Evolutionary conservation across 2,113 vertebrate species (phyloP), one percentile per base, ranked within the genome.

Genomic region (Edolisoma coerulescens): DNA sequence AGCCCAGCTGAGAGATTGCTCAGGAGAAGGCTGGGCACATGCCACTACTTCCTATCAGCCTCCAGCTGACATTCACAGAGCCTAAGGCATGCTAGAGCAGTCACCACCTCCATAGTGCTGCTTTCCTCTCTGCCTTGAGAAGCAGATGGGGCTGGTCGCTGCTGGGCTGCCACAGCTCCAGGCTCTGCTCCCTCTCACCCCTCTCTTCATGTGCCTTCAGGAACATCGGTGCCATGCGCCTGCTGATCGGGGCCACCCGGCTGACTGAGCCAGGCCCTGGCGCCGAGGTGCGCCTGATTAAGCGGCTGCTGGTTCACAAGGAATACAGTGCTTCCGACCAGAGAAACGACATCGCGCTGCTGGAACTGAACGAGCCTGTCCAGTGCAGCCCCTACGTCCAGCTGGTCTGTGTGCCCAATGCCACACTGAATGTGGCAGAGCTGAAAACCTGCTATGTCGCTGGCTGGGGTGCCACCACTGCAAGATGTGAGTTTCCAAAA

Each of bases 311-410:
- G n/a, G 2, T 82, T 7, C 95, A 97, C 4, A 3, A 89, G 18
- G 24, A 37, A 0, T 97, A 93, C 21, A 5, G 1, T 6, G 6
- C 54, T 47, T 22, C 47, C 0, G 4, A 23, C 30, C 30, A 50
- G 47, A 3, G 21, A 5, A 90, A 97, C 0, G 95, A 97, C 74
- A 82, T 97, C 0, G 93, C 97, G 0, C 33, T 97, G 79, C 87
- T 97, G 28, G 77, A 95, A 4, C 21, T 97, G n/a, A 82, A 86
- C 5, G 32, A 54, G 21, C 79, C 97, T 0, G 87, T 96, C 4
- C 10, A 22, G 20, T 97, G 94, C 92, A 79, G 30, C 44, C 13
- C 78, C 59, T 87, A 84, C 2, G 2, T 96, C 17, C 97, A 97
- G 65, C 84, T 89, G 1, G 93, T 19, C 45, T 97, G 96, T 1